Evolutionary conservation across 1,140 invertebrate genomes (phyloP).

Genomic region (Sarcophaga bullata): DNA sequence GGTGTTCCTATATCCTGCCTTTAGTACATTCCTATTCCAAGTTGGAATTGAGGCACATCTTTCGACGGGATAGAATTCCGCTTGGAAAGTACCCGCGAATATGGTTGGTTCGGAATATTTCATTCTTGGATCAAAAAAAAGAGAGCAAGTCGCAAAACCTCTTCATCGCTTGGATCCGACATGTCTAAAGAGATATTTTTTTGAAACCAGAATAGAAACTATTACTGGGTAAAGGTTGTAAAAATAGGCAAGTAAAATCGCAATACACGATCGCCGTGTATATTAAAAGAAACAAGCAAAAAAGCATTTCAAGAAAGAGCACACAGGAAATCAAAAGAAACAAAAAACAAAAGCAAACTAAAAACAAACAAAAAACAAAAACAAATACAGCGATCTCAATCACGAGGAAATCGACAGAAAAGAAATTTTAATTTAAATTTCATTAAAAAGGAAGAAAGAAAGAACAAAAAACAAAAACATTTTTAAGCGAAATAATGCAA

Average conservation of each 20-base stretch:
- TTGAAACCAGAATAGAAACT: background rate
- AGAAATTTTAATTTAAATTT: background rate
- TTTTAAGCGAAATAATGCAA: too few species aligned
- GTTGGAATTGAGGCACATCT: too few species aligned
- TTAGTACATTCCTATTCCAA: too few species aligned
- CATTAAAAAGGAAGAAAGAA: background rate
- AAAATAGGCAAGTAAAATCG: background rate
- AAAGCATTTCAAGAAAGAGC: background rate
- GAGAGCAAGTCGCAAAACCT: too few species aligned
- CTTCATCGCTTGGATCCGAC: too few species aligned
- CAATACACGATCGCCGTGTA: background rate
- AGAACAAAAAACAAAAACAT: conserved; percentile 1
- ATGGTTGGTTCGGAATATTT: too few species aligned
- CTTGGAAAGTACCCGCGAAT: too few species aligned
- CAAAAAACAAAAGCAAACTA: conserved; percentile 26
- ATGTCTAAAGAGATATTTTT: too few species aligned
- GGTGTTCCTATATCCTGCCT: too few species aligned
- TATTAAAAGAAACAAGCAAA: background rate
- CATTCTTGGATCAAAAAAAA: too few species aligned
- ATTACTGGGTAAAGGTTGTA: background rate
- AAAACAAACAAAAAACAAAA: conserved; percentile 41
- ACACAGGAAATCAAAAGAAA: conserved; percentile 31
- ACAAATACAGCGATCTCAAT: conserved; percentile 14
- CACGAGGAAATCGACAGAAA: conserved; percentile 28
- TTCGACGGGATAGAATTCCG: too few species aligned